Conservation (phyloP, 1,140 invertebrate species). For the Teleopsis dalmanni region DNA sequence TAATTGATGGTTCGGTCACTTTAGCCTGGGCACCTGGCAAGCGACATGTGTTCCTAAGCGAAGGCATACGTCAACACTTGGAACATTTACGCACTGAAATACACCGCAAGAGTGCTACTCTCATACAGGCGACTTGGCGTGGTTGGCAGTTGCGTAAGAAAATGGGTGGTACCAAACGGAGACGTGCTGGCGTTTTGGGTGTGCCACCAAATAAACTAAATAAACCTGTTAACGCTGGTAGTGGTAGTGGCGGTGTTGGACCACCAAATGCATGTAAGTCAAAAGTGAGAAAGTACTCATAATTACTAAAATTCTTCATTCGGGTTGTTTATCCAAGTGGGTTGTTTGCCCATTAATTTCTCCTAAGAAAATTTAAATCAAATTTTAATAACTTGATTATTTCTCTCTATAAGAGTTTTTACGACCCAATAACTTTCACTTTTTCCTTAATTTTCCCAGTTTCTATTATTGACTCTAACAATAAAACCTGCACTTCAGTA, state of each 20-base stretch:
- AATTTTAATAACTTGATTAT: no score
- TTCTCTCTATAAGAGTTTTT: no score
- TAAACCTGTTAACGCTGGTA: slow-evolving; percentile 14
- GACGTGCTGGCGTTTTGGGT: slow-evolving; percentile 9
- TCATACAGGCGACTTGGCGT: slow-evolving; percentile 75
- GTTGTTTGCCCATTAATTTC: background rate
- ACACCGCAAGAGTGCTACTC: slow-evolving; percentile 65
- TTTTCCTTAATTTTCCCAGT: no score
- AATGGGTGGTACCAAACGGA: slow-evolving; percentile 54
- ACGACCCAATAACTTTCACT: no score
- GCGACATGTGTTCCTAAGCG: slow-evolving; percentile 87
- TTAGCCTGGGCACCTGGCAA: slow-evolving; percentile 72
- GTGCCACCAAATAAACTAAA: slow-evolving; percentile 14
- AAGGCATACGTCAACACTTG: slow-evolving; percentile 81
- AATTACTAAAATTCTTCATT: no score
- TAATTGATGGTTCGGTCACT: slow-evolving; percentile 37
- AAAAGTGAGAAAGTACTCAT: no score
- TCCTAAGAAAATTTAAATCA: slow-evolving; percentile 22
- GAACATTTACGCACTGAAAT: slow-evolving; percentile 72
- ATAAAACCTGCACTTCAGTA: no score
- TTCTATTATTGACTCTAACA: no score
- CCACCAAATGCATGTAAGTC: no score
- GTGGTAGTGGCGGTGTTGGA: slow-evolving; percentile 18
- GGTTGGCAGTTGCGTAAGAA: slow-evolving; percentile 65
- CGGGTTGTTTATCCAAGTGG: no score